Evolutionary conservation across 2,113 vertebrate genomes (phyloP), one percentile per base, ranked within the genome.

Genomic region (Lamprotornis superbus): DNA sequence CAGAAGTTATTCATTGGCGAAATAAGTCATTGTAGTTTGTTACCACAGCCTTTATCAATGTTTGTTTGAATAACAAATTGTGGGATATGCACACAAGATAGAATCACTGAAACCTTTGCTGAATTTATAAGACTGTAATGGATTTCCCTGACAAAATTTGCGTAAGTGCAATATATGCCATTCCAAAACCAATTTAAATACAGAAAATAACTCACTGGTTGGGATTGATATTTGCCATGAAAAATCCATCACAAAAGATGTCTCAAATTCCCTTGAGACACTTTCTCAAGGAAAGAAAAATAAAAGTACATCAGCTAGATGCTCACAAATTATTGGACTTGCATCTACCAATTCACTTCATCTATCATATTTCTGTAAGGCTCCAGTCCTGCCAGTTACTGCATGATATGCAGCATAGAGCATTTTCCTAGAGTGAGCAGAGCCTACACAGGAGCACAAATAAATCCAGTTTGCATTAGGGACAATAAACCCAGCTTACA

Each of bases 181-280:
- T 79, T 90, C 30, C 46, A 88, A 87, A 94, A 55, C 15, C 35
- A 89, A 87, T 75, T 87, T 75, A 83, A 83, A 81, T 75, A 55
- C 18, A 81, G 65, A 84, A 87, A 47, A 84, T 59, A 93, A 71
- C 46, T 75, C 57, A 79, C 11, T 87, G 57, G 2, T 73, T 73
- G 37, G 11, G 61, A 82, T n/a, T 40, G 57, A 60, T 61, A 90
- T 69, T 91, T 79, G 56, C 44, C 1, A 1, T 68, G 52, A 52
- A 93, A 93, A 94, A 93, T 85, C 61, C 35, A 71, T 87, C 57
- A 76, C 52, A 79, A 89, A 37, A 84, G 44, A 87, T 73, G n/a
- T 79, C 67, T 93, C 61, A 69, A 78, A 50, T 64, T 89, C 49
- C 35, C 33, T 15, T 15, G 47, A 91, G 39, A 79, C 18, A 22